These are phyloP conservation scores for Monopterus albus DNA, from an alignment of 2,113 vertebrate species.

Conservation along the genomic window DNA sequence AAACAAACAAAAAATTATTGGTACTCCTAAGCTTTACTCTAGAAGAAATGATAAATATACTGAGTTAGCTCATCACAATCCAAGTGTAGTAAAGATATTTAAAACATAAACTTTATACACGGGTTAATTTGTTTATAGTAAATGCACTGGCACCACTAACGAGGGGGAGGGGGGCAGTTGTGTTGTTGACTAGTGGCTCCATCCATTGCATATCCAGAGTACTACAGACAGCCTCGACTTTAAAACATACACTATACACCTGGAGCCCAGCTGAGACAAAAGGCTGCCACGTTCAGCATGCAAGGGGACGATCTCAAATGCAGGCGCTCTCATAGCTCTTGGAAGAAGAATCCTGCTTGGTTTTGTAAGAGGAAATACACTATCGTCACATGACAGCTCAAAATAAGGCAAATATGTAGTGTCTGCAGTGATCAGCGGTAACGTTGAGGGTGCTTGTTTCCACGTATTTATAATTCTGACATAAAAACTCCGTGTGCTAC, in stretches of 20 bases:
- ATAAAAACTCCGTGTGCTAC: not conserved
- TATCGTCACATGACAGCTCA: constrained; percentile 38
- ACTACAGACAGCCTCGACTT: constrained; percentile 61
- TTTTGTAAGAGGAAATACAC: constrained; percentile 24
- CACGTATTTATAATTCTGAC: not conserved
- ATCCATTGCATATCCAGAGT: constrained; percentile 49
- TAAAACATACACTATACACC: constrained; percentile 54
- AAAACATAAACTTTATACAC: not conserved
- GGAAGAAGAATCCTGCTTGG: not conserved
- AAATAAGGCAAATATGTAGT: constrained; percentile 17
- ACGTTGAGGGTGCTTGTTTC: not conserved
- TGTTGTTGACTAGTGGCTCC: constrained; percentile 63
- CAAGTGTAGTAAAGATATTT: not conserved
- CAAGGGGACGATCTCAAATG: not conserved
- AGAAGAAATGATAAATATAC: too few relatives aligned
- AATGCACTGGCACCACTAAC: not conserved
- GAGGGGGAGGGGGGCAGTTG: not conserved
- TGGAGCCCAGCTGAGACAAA: constrained; percentile 47
- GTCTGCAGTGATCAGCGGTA: constrained; percentile 19
- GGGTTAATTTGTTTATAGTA: not conserved
- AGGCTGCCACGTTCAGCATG: constrained; percentile 8
- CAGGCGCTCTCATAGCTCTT: not conserved
- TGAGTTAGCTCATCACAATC: not conserved
- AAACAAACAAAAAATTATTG: constrained; percentile 19
- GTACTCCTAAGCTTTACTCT: too few relatives aligned